phyloP scores from a whole-genome alignment of 2,113 vertebrate species.

The Ochotona princeps region DNA sequence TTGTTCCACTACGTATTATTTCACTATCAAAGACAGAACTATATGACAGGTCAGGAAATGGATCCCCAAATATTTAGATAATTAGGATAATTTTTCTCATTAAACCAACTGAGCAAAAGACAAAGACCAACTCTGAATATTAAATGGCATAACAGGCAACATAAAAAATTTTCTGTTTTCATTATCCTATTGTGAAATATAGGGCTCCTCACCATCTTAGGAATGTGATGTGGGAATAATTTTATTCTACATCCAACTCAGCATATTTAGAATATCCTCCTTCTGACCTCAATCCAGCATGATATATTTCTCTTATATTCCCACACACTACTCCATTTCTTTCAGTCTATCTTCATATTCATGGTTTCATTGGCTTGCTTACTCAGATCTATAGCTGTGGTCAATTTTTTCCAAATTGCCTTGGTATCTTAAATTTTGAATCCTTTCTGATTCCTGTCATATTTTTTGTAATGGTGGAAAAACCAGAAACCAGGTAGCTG shows the following conservation, averaged over 20 bases:
- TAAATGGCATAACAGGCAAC: neutral
- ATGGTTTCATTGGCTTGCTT: neutral
- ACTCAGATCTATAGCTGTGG: neutral
- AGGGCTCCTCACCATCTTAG: neutral
- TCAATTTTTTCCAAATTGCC: slow-evolving; percentile 4
- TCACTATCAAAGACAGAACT: neutral
- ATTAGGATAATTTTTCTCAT: neutral
- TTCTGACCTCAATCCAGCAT: neutral
- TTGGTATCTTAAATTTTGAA: neutral
- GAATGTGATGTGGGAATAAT: neutral
- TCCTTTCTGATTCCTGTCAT: neutral
- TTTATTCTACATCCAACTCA: neutral
- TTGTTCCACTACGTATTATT: neutral
- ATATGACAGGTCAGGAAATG: neutral
- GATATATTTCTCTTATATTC: neutral
- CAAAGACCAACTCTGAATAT: neutral
- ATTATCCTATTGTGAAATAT: neutral
- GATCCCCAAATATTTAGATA: neutral
- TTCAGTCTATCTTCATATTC: neutral
- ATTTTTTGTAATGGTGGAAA: neutral
- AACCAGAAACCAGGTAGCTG: neutral
- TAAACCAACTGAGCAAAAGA: neutral
- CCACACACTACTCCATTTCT: neutral
- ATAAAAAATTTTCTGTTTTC: neutral
- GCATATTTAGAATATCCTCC: neutral